Evolutionary conservation across 2,113 vertebrate species (phyloP), one percentile per base, ranked within the genome.

Genomic region (Origma solitaria): DNA sequence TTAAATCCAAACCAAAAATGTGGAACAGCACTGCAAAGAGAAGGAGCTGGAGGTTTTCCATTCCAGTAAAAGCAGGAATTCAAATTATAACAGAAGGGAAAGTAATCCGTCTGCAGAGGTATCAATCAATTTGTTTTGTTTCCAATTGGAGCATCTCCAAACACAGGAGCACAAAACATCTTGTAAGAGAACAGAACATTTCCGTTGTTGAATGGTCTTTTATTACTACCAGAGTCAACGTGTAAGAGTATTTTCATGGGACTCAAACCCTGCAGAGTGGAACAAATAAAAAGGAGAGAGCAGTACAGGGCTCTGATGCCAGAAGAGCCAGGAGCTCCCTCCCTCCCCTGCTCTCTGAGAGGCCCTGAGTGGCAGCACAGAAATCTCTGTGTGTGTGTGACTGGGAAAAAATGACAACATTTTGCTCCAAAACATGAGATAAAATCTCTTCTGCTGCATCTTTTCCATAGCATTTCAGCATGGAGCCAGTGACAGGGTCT

Each of bases 311-410:
- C 5, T 28, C 40, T 42, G 30, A 12, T 66, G 33, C 50, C 33
- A 42, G 15, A 31, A 50, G 51, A 45, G 31, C 5, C 37, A 40
- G 80, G 60, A 66, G 44, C 18, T 50, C 27, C 31, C 38, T 51
- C 27, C 11, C 21, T 38, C 7, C 42, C 38, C 19, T 40, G 21
- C 35, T 31, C 6, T 15, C 37, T 45, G 65, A 38, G 27, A 56
- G 27, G 66, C 30, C 54, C 47, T 82, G 10, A 31, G 50, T 20
- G 53, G 56, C 62, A 82, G 49, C 38, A 12, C 57, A 54, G 24
- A 58, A 54, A 54, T 4, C 14, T 62, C 28, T 33, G 6, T 81
- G 57, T n/a, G n/a, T 2, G 1, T 2, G 0, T 40, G 10, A 28
- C n/a, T 57, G 28, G 15, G 44, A 33, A 84, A 68, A 53, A 15